Evolutionary conservation across 2,888 invertebrate species (phyloP).

Genomic region (Drosophila tanythrix): DNA sequence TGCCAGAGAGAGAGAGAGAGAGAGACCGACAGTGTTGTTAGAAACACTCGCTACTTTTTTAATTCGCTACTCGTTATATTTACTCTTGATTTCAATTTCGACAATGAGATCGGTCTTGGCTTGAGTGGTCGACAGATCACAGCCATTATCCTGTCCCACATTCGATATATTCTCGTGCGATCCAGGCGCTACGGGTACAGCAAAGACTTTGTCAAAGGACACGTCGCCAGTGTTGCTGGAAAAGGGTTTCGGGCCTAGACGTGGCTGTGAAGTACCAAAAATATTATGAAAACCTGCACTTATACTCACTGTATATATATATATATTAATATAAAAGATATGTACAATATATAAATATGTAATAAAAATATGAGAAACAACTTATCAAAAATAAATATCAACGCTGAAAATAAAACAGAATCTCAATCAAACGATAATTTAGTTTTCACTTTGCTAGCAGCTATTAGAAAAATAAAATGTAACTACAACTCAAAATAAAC

Average conservation of each 20-base stretch:
- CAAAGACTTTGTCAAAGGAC: slow-evolving; percentile 92
- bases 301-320: background rate
- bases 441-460: background rate
- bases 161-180: slow-evolving; percentile 82
- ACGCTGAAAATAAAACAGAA: background rate
- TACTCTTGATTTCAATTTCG: slow-evolving; percentile 86
- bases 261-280: slow-evolving; percentile 87
- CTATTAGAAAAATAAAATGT: background rate
- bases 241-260: slow-evolving; percentile 94
- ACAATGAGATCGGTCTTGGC: slow-evolving; percentile 83
- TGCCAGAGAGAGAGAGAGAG: slow-evolving; percentile 2
- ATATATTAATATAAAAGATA: background rate
- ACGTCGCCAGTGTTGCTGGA: slow-evolving; percentile 92
- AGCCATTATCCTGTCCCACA: slow-evolving; percentile 56
- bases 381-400: slow-evolving; percentile 2
- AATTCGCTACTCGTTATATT: slow-evolving; percentile 62
- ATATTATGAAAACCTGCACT: background rate
- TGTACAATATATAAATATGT: background rate
- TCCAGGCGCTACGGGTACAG: slow-evolving; percentile 90
- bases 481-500: slow-evolving; percentile 2
- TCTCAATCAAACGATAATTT: background rate
- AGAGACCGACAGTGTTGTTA: background rate
- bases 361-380: background rate
- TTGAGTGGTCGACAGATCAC: slow-evolving; percentile 36
- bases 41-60: background rate